Base-by-base conservation (phyloP, 2,113 vertebrate species). In the Brachionichthys hirsutus region DNA sequence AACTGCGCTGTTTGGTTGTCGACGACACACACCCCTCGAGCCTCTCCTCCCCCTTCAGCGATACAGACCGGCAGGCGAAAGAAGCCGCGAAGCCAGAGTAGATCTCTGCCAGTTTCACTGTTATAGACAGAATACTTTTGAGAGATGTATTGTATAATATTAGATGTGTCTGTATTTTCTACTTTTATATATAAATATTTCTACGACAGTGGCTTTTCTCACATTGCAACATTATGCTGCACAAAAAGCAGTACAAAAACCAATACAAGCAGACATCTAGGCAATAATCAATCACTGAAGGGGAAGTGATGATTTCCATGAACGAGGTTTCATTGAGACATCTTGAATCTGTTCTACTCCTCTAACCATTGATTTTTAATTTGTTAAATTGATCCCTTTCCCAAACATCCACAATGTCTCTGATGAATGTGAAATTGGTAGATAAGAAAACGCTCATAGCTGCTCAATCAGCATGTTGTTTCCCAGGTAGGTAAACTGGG, bases 1-100 rank as follows among this genome's bases (percentile, higher is more conserved):
- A 84, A 72, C 48, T 49, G 63, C 46, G 47, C 40, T 67, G 67
- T 82, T 77, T 85, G 74, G 85, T 81, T 52, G 53, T 12, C 44
- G 56, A 65, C 72, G 80, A 62, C 68, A 20, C 47, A 12, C 36
- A 78, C 47, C 38, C 77, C 45, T 53, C 14, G 9, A 66, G 81
- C 62, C 24, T 52, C 55, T 78, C 71, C 73, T 69, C 60, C 69
- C 41, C 34, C 68, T 66, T 62, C 15, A 55, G 58, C 18, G 14
- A 36, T 56, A 67, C 54, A 71, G 40, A 57, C 66, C 55, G 35
- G 12, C 48, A 42, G 1, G 4, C 12, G 35, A 3, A 36, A 36
- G 38, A 0, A 16, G 9, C 24, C n/a, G 49, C 16, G 46, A 47
- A 43, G 11, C 19, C 20, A 20, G 42, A 59, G 2, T 18, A 18